Evolutionary conservation across 2,113 vertebrate species (phyloP), one percentile per base, ranked within the genome.

Genomic region (Baryphthengus martii): DNA sequence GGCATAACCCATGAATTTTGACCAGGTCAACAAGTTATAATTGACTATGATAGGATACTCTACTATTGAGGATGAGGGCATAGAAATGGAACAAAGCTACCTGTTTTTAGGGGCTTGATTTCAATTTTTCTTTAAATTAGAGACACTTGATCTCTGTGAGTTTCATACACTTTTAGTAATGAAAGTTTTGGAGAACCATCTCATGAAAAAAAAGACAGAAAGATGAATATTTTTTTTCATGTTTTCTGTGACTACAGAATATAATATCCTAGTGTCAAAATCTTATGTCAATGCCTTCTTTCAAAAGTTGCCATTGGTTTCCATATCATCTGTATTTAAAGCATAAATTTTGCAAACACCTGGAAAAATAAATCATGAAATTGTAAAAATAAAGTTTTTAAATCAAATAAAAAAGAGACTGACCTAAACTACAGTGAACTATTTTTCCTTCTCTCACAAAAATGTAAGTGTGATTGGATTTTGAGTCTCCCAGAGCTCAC

Each of bases 351-450:
- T 83, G 56, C 78, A 93, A 96, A 89, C 65, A 91, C 37, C 58
- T 94, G 49, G 62, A 56, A 70, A 96, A 95, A 95, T 66, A 84
- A 89, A 59, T 87, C 42, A 92, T 67, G 35, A 55, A 71, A 92
- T 90, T 81, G 50, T 70, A 94, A 94, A 96, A 93, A 94, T 56
- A 82, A 74, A 82, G 55, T 14, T 92, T 87, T 65, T 23, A 52
- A 90, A 49, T 70, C 2, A 67, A 84, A 39, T 88, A 33, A 73
- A 92, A 75, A 95, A 47, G 17, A 20, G 35, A 23, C 29, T 40
- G 20, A 82, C 17, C 3, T 26, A 82, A 55, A 56, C 59, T 59
- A 82, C 77, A 96, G 37, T 39, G 10, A 82, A 63, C 11, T 55
- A 31, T 53, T 88, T 70, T 55, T 90, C 59, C 59, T 91, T 91